These are phyloP conservation scores for Clusia tigrina DNA, from an alignment of 2,888 invertebrate species.

Conservation along the genomic window DNA sequence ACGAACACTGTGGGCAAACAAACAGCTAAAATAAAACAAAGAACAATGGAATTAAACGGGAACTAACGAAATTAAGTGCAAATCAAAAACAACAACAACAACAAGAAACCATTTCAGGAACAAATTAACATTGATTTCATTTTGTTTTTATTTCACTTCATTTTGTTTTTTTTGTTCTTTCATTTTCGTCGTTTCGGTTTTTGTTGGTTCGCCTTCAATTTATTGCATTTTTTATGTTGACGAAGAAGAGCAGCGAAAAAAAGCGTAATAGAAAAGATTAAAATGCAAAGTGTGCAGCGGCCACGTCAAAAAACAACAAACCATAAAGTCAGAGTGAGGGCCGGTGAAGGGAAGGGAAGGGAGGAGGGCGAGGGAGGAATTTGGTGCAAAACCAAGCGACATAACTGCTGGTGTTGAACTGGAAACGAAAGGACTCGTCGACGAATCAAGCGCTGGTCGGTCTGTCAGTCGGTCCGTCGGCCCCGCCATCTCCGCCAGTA, in stretches of 20 bases:
- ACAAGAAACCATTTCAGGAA: conserved; percentile 32
- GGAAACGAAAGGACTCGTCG: conserved; percentile 4
- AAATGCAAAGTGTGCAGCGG: conserved; percentile 19
- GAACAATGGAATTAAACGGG: conserved; percentile 4
- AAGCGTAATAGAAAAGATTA: not conserved
- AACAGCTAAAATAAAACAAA: not conserved
- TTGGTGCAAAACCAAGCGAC: not conserved
- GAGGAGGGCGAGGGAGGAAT: not conserved
- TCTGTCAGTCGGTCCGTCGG: not conserved
- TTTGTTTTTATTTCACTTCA: conserved; percentile 29
- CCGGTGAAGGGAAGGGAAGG: conserved; percentile 19
- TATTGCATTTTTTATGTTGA: conserved; percentile 18
- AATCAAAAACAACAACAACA: conserved; percentile 10
- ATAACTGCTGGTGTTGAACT: conserved; percentile 2
- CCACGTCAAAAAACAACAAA: conserved; percentile 9
- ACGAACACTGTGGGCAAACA: too few relatives aligned
- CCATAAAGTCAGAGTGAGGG: conserved; percentile 35
- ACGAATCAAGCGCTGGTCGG: not conserved
- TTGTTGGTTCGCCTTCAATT: conserved; percentile 10
- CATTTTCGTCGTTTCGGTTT: conserved; percentile 12
- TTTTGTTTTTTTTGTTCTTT: conserved; percentile 13
- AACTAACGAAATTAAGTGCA: conserved; percentile 8
- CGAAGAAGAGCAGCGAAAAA: not conserved
- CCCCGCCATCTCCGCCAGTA: not conserved
- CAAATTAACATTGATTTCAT: conserved; percentile 40